phyloP scores from a whole-genome alignment of 2,888 invertebrate species.

The Exephanes ischioxanthus region DNA sequence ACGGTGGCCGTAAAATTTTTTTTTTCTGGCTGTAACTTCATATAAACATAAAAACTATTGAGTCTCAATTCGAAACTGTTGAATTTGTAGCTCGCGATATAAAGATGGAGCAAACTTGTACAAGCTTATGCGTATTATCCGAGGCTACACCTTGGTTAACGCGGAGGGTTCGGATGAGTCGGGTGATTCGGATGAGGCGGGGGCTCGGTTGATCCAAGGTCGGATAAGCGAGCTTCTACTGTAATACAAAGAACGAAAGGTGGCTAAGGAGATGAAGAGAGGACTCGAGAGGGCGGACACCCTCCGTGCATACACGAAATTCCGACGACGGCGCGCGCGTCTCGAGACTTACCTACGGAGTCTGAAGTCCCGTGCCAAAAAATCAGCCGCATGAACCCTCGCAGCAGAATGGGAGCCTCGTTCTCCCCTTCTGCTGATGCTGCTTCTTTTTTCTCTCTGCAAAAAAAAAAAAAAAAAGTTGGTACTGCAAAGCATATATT shows the following conservation, averaged over 20 bases:
- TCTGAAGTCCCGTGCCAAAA: slow-evolving; percentile 27
- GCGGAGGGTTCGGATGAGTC: too few relatives aligned
- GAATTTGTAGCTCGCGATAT: too few relatives aligned
- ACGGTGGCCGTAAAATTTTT: too few relatives aligned
- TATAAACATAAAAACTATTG: too few relatives aligned
- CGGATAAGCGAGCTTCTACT: too few relatives aligned
- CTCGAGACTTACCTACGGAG: neutral
- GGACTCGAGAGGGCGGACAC: neutral
- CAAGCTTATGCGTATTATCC: too few relatives aligned
- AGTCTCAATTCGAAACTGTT: too few relatives aligned
- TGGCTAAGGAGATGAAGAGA: neutral
- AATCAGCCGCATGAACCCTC: slow-evolving; percentile 5
- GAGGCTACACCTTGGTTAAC: too few relatives aligned
- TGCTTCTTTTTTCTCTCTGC: neutral
- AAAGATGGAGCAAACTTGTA: too few relatives aligned
- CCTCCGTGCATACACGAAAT: neutral
- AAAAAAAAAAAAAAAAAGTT: neutral
- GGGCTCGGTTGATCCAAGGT: too few relatives aligned
- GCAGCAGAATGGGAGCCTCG: slow-evolving; percentile 8
- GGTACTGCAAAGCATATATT: neutral
- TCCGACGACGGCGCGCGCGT: slow-evolving; percentile 7
- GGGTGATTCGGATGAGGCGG: too few relatives aligned
- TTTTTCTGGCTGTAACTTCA: too few relatives aligned
- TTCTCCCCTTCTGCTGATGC: slow-evolving; percentile 2
- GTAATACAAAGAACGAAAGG: neutral